Percentiles rank a stretch among this genome's conserved stretches.
Conservation (phyloP, 53 echinoderm and acorn worm genomes). For the Glandiceps talaboti region DNA sequence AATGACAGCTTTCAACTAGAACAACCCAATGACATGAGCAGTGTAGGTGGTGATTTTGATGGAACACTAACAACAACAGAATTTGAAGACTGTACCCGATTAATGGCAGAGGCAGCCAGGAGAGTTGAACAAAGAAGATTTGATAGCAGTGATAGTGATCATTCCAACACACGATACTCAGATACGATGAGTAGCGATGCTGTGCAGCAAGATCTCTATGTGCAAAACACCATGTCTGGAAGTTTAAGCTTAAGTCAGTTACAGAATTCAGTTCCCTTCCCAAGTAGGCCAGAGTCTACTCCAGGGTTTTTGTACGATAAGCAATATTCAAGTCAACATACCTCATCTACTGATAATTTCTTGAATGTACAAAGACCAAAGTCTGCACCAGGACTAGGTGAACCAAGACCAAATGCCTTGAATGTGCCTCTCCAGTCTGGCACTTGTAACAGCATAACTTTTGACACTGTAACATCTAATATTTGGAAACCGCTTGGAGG, state of each 20-base stretch:
- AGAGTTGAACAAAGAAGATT: conserved; percentile 30
- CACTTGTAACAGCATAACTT: neutral
- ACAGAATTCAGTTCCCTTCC: neutral
- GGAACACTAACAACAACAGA: conserved; percentile 61
- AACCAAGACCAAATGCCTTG: too few relatives aligned
- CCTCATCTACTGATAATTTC: neutral
- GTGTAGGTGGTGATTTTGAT: conserved; percentile 39
- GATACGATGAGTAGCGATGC: neutral
- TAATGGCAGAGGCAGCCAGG: conserved; percentile 60
- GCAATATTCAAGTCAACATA: neutral
- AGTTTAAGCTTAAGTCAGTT: neutral
- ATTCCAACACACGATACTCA: neutral
- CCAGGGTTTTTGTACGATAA: neutral
- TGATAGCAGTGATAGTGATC: neutral
- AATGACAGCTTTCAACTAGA: neutral
- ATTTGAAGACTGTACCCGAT: conserved; percentile 55
- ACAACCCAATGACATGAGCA: neutral
- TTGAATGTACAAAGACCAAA: neutral
- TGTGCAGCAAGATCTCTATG: neutral
- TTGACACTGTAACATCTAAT: neutral
- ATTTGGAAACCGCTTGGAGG: neutral
- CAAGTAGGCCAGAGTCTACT: neutral
- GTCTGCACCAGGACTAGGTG: neutral
- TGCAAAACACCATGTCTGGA: neutral
- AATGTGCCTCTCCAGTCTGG: too few relatives aligned